Base-by-base conservation (phyloP, 1,140 invertebrate genomes). In the Batillaria attramentaria region DNA sequence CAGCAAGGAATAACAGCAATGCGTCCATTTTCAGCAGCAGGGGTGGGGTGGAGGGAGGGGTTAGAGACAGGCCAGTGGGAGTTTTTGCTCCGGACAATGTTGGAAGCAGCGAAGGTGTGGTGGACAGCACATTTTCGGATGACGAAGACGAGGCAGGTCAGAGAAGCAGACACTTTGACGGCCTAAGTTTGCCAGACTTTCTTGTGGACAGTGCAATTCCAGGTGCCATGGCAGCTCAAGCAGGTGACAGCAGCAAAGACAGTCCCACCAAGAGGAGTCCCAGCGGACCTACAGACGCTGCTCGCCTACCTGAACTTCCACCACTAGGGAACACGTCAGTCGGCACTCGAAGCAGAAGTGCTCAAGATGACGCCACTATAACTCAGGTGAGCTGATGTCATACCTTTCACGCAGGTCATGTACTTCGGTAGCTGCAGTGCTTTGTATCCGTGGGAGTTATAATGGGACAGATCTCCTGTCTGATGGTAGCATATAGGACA, bases 131-230 rank as follows among this genome's bases (percentile, higher is more conserved):
- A 24, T 75, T 62, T 35, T 75, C 54, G 50, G 73, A 75, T n/a
- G 57, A 65, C 0, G 73, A 75, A 39, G 72, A 75, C 6, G 73
- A 50, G n/a, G 73, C 33, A 3, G n/a, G 33, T 18, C 73, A 39
- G n/a, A 39, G 41, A 24, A 57, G 73, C 33, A 37, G 57, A 24
- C 57, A 62, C 46, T 62, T 62, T 62, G 57, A 62, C n/a, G 57
- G 57, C 0, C 37, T 75, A 39, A 81, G 75, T 54, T 81, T 89
- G 31, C 88, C 88, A 66, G 87, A 89, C 75, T 89, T 89, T 77
- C 68, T 89, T 35, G 85, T 86, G 0, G 88, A 87, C 77, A 82
- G 86, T 62, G 83, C 82, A n/a, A 37, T 82, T 20, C 50, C 39
- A 20, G 69, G 76, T 72, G 43, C 60, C 3, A 68, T 60, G 8